Conservation (phyloP, 2,888 invertebrate genomes). For the Amphipoea lucens region DNA sequence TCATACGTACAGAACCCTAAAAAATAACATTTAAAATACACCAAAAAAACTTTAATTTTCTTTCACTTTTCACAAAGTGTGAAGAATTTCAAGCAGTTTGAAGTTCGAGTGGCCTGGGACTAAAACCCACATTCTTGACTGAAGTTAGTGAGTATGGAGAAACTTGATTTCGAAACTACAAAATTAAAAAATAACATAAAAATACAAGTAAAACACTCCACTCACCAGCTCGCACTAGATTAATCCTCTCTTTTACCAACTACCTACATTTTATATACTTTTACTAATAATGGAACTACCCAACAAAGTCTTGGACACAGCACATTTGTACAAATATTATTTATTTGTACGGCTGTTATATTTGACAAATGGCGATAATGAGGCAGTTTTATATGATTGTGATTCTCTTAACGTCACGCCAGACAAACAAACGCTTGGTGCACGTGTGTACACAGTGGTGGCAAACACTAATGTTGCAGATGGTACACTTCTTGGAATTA, state of each 20-base stretch:
- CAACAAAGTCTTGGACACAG: not conserved
- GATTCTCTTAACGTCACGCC: constrained; percentile 62
- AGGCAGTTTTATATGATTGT: constrained; percentile 56
- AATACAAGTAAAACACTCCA: not conserved
- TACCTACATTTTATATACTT: constrained; percentile 24
- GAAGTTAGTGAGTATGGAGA: not conserved
- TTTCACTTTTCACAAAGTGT: not conserved
- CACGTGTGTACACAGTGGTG: constrained; percentile 57
- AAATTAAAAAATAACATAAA: not conserved
- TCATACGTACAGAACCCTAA: not conserved
- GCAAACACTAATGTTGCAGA: constrained; percentile 47
- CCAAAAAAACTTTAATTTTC: not conserved
- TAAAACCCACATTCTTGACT: not conserved
- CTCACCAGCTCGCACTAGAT: constrained; percentile 8
- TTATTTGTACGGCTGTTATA: constrained; percentile 6
- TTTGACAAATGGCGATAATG: constrained; percentile 53
- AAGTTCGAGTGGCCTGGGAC: not conserved
- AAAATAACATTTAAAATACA: not conserved
- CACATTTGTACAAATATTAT: constrained; percentile 38
- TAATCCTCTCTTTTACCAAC: not conserved
- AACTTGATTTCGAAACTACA: too few relatives aligned
- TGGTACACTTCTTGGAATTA: constrained; percentile 9
- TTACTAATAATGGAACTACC: not conserved
- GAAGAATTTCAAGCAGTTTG: not conserved
- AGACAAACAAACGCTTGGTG: constrained; percentile 54